A percentile compares a stretch with the other conserved stretches of the same genome.
Conservation (phyloP, 2,888 invertebrate species). For the Drosophila picticornis region DNA sequence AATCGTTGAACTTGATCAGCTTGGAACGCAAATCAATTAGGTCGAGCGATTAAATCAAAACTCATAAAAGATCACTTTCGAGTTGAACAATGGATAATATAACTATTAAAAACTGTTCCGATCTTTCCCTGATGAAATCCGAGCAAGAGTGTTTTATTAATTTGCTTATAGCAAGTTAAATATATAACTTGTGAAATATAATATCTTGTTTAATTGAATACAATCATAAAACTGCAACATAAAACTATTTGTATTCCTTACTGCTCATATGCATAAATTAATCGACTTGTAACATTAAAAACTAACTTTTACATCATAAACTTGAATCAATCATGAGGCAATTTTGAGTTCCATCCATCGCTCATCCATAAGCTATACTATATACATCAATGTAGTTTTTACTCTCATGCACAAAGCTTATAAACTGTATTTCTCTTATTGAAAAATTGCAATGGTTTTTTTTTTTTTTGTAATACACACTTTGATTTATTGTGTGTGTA, state of each 20-base stretch:
- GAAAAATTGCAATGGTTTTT: conserved; percentile 6
- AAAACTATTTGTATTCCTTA: not conserved
- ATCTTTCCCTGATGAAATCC: not conserved
- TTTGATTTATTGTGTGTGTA: conserved; percentile 73
- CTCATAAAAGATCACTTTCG: conserved; percentile 1
- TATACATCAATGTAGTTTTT: conserved; percentile 9
- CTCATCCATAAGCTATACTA: not conserved
- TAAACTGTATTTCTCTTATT: conserved; percentile 3
- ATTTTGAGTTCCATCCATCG: conserved; percentile 38
- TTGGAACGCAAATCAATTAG: conserved; percentile 53
- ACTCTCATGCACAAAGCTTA: conserved; percentile 33
- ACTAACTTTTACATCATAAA: not conserved
- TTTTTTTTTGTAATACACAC: conserved; percentile 22
- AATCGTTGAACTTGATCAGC: conserved; percentile 47
- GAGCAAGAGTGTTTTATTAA: not conserved
- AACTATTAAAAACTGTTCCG: not conserved
- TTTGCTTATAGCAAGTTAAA: not conserved
- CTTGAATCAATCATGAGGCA: conserved; percentile 40
- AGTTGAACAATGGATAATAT: not conserved
- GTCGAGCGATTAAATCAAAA: not conserved
- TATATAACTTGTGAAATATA: not conserved
- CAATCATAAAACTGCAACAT: not conserved
- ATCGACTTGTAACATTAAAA: not conserved
- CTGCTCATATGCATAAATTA: not conserved
- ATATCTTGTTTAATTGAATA: not conserved